Conservation (phyloP, 2,113 vertebrate genomes). For the Laticauda colubrina region DNA sequence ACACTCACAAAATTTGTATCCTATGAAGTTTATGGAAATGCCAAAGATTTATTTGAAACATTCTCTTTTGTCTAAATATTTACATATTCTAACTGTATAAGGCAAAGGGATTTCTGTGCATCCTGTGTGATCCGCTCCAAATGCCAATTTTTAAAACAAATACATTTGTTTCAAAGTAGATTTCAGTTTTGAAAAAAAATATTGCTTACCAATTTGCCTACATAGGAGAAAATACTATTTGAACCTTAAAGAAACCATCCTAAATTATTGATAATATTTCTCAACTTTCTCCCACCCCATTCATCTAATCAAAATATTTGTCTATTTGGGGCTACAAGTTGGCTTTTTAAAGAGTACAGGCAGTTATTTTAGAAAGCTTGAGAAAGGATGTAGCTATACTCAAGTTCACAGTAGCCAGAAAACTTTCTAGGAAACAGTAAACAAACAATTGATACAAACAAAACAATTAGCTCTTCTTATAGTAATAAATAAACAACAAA, state of each 20-base stretch:
- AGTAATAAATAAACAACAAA: not conserved
- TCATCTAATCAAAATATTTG: not conserved
- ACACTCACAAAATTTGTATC: not conserved
- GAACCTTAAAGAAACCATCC: not conserved
- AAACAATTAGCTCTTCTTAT: not conserved
- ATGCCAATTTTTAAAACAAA: not conserved
- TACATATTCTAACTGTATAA: not conserved
- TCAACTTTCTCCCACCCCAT: not conserved
- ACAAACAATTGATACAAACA: conserved; percentile 4
- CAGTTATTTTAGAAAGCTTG: not conserved
- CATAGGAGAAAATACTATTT: not conserved
- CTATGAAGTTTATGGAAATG: not conserved
- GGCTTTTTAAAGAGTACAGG: not conserved
- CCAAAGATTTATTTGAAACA: not conserved
- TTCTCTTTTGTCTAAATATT: conserved; percentile 11
- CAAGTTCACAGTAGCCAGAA: not conserved
- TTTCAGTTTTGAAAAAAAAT: not conserved
- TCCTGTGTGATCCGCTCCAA: not conserved
- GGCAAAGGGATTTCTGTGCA: not conserved
- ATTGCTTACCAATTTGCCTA: not conserved
- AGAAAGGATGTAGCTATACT: not conserved
- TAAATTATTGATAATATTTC: not conserved
- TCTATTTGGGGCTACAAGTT: not conserved
- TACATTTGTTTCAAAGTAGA: not conserved
- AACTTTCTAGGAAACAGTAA: not conserved